Conservation (phyloP, 2,888 invertebrate species). For the Hypselothyrea guttata region DNA sequence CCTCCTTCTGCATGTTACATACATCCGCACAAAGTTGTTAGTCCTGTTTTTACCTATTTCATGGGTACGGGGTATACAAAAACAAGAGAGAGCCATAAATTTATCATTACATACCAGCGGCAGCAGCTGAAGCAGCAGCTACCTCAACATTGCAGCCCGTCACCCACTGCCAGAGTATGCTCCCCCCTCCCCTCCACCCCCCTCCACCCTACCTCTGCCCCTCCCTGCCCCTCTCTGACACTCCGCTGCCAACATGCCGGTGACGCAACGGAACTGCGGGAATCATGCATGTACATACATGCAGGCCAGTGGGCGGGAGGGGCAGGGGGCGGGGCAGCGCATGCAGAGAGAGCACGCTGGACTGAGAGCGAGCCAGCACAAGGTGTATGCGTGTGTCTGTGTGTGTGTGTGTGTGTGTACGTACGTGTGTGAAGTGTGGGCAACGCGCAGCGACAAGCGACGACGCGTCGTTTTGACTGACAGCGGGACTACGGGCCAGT, state of each 20-base stretch:
- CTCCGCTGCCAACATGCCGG: slow-evolving; percentile 29
- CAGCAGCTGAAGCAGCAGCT: slow-evolving; percentile 38
- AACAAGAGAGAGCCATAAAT: slow-evolving; percentile 56
- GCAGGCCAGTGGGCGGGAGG: slow-evolving; percentile 15
- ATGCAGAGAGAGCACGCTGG: background rate
- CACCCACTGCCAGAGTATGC: background rate
- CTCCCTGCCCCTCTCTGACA: too few relatives aligned
- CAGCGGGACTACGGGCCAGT: slow-evolving; percentile 49
- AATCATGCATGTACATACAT: slow-evolving; percentile 50
- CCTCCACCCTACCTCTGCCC: too few relatives aligned
- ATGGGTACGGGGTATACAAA: too few relatives aligned
- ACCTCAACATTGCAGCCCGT: slow-evolving; percentile 64
- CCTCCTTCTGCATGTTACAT: too few relatives aligned
- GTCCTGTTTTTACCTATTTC: too few relatives aligned
- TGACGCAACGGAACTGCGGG: slow-evolving; percentile 69
- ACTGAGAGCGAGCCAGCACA: background rate
- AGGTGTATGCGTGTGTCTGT: background rate
- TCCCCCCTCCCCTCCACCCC: too few relatives aligned
- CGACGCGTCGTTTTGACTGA: slow-evolving; percentile 57
- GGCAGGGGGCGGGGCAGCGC: background rate
- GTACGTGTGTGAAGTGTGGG: background rate
- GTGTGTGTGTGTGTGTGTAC: background rate
- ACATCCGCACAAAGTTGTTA: too few relatives aligned
- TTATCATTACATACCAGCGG: slow-evolving; percentile 58
- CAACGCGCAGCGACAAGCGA: slow-evolving; percentile 40